Percentiles rank a stretch among this genome's conserved stretches.
Evolutionary conservation across 1,140 invertebrate species (phyloP).

Genomic region (Rhopalosiphum padi): DNA sequence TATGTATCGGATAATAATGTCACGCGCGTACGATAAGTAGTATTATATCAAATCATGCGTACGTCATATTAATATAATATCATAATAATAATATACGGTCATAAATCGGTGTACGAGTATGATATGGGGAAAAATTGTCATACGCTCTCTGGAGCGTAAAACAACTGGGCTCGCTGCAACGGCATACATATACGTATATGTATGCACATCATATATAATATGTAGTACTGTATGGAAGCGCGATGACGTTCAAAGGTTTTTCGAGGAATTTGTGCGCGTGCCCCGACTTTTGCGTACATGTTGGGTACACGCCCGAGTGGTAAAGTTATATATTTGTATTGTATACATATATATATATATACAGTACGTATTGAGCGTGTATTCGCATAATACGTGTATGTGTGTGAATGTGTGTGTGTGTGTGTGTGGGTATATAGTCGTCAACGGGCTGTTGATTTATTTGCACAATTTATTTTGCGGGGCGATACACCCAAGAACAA

Average conservation of each 20-base stretch:
- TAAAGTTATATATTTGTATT: conserved; percentile 15
- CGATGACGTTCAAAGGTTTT: background rate
- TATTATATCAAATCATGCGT: background rate
- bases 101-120: background rate
- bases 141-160: conserved; percentile 13
- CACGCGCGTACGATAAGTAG: background rate
- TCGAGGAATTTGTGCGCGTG: background rate
- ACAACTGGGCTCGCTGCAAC: background rate
- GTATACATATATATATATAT: background rate
- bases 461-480: conserved; percentile 49
- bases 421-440: background rate
- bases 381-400: background rate
- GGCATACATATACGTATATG: background rate
- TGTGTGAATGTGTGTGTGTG: background rate
- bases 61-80: background rate
- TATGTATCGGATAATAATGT: background rate
- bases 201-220: background rate
- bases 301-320: background rate
- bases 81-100: background rate
- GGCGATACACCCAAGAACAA: conserved; percentile 49
- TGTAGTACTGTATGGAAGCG: background rate
- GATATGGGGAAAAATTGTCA: background rate
- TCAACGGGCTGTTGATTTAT: conserved; percentile 48
- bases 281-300: background rate
- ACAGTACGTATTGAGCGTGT: background rate